Evolutionary conservation across 2,888 invertebrate genomes (phyloP).

Genomic region (Drosophila merina): DNA sequence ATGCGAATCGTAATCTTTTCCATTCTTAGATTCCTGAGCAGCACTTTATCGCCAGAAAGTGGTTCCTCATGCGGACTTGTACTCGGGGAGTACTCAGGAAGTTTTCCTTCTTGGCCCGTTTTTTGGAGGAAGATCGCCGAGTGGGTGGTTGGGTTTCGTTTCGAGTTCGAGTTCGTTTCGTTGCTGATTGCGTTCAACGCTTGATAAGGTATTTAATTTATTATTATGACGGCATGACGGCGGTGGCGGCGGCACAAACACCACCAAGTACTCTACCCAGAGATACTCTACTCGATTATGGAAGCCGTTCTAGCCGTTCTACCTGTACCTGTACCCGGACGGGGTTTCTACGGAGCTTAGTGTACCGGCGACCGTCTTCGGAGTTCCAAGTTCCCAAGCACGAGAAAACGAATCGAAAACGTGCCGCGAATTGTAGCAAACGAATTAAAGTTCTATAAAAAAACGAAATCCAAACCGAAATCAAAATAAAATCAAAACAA

Average conservation of each 20-base stretch:
- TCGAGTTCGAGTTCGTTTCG: no score
- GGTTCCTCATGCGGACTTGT: no score
- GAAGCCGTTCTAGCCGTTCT: no score
- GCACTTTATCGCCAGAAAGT: no score
- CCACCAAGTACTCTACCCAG: conserved; percentile 1
- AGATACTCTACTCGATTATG: background rate
- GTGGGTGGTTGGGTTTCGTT: background rate
- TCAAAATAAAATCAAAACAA: background rate
- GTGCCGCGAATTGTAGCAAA: conserved; percentile 6
- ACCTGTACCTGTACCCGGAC: background rate
- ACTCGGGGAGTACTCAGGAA: no score
- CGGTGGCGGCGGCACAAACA: conserved; percentile 1
- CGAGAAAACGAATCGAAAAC: conserved; percentile 11
- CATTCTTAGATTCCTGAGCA: no score
- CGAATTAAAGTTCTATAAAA: background rate
- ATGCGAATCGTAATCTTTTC: no score
- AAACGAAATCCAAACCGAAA: conserved; percentile 7
- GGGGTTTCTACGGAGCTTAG: conserved; percentile 23
- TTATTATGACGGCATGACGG: conserved; percentile 37
- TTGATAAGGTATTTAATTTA: conserved; percentile 52
- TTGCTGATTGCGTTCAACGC: conserved; percentile 22
- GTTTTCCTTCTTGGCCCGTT: no score
- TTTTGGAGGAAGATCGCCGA: no score
- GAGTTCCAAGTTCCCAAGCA: conserved; percentile 32
- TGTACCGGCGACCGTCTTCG: conserved; percentile 53